Conservation (phyloP, 1,140 invertebrate species). For the Periplaneta americana region DNA sequence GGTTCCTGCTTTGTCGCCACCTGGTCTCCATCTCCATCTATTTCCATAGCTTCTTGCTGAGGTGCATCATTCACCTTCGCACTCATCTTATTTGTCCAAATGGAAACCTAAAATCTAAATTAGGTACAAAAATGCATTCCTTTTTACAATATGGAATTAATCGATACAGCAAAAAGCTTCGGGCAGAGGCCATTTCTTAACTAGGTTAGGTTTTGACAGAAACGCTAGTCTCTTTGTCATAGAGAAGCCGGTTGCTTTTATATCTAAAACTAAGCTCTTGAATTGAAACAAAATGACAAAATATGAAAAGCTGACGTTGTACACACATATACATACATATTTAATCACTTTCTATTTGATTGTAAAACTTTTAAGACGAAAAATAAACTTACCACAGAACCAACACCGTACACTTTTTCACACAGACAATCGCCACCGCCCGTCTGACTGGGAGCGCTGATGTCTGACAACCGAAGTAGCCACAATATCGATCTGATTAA, state of each 20-base stretch:
- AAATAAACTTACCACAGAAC: neutral
- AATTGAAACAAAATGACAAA: neutral
- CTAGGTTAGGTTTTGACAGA: neutral
- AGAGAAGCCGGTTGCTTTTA: neutral
- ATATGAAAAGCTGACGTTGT: neutral
- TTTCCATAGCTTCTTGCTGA: slow-evolving; percentile 11
- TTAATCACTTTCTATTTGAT: neutral
- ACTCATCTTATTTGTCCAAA: neutral
- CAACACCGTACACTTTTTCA: neutral
- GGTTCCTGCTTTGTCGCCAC: neutral
- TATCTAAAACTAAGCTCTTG: neutral
- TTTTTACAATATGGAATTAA: neutral
- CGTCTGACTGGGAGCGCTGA: neutral
- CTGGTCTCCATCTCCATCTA: neutral
- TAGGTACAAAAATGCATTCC: neutral
- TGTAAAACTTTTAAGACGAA: neutral
- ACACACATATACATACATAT: neutral
- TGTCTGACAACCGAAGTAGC: neutral
- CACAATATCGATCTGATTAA: neutral
- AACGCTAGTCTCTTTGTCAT: neutral
- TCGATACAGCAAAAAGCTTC: neutral
- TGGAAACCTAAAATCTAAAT: neutral
- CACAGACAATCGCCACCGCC: neutral
- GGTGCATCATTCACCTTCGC: neutral
- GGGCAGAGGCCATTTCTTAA: neutral